Conservation (phyloP, 2,113 vertebrate genomes). For the Myotis lucifugus region DNA sequence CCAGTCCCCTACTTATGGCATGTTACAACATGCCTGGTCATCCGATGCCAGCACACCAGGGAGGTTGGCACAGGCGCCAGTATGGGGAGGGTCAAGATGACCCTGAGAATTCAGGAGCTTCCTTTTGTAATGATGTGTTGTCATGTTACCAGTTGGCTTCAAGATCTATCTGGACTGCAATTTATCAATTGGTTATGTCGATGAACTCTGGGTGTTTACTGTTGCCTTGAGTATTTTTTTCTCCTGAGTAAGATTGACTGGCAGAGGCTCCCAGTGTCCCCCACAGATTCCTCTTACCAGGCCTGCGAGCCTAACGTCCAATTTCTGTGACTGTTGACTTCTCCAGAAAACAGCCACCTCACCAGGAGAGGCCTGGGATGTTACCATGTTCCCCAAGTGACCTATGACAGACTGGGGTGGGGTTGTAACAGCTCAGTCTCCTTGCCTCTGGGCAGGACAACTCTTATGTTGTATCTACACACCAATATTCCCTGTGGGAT, state of each 20-base stretch:
- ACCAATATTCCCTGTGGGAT: background rate
- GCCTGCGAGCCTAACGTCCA: accelerated
- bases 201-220: background rate
- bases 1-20: accelerated
- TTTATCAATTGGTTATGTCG: background rate
- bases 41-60: too few relatives aligned
- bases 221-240: background rate
- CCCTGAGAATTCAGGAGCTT: background rate
- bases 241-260: background rate
- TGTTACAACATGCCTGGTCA: accelerated
- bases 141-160: background rate
- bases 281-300: too few relatives aligned
- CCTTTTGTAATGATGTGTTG: background rate
- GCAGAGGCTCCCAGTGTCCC: background rate
- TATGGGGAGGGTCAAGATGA: background rate
- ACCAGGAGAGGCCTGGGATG: background rate
- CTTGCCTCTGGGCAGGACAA: background rate
- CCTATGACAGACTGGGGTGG: background rate
- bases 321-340: background rate
- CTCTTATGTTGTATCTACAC: background rate
- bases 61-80: background rate
- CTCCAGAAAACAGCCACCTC: background rate
- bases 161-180: background rate
- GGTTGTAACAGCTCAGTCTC: background rate
- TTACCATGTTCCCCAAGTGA: background rate